phyloP scores from a whole-genome alignment of 2,797 vertebrate species.

The Ispidina picta region DNA sequence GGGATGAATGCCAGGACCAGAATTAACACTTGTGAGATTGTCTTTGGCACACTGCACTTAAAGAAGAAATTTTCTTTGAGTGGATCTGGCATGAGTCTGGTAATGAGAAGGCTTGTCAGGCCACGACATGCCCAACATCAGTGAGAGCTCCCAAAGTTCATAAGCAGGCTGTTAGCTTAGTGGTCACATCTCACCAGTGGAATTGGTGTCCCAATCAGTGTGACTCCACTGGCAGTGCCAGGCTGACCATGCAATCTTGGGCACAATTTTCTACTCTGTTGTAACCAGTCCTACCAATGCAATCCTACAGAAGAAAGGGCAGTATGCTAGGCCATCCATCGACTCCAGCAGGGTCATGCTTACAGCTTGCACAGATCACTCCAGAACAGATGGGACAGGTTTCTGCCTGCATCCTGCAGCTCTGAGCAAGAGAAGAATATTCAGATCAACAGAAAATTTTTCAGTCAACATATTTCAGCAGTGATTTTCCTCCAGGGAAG shows the following conservation, averaged over 20 bases:
- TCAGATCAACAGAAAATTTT: constrained; percentile 42
- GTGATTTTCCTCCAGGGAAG: constrained; percentile 42
- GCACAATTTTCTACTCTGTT: not conserved
- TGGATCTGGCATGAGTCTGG: not conserved
- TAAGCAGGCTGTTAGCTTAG: not conserved
- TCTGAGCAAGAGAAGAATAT: constrained; percentile 16
- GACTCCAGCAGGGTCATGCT: not conserved
- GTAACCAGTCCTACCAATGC: not conserved
- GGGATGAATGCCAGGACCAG: not conserved
- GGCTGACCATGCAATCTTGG: rapidly evolving
- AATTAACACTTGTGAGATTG: not conserved
- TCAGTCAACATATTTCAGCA: constrained; percentile 33
- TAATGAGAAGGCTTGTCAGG: not conserved
- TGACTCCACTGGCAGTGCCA: not conserved
- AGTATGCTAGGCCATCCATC: not conserved
- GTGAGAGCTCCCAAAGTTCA: not conserved
- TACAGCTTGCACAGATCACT: not conserved
- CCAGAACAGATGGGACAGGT: constrained; percentile 8
- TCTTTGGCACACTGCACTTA: not conserved
- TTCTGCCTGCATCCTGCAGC: not conserved
- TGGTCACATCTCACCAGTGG: not conserved
- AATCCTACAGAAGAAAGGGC: not conserved
- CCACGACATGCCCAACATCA: not conserved
- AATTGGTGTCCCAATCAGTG: not conserved
- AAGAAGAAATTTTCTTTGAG: not conserved